phyloP scores from a whole-genome alignment of 2,888 invertebrate species.

The Scrobipalpa atriplicella region DNA sequence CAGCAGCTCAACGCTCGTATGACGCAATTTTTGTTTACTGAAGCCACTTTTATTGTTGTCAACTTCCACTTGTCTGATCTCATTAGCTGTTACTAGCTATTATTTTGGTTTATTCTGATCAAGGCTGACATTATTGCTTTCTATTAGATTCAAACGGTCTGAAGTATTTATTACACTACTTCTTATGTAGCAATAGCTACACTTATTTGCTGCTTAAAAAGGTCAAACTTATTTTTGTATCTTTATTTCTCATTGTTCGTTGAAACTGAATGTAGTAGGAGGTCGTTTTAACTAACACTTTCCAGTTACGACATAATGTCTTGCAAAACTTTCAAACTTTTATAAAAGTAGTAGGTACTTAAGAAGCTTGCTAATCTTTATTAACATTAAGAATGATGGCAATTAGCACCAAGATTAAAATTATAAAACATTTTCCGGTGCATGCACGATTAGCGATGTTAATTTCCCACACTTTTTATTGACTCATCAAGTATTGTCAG shows the following conservation, averaged over 20 bases:
- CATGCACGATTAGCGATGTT: conserved; percentile 25
- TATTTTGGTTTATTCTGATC: background rate
- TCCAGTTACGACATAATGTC: background rate
- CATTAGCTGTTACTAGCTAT: conserved; percentile 4
- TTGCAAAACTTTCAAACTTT: background rate
- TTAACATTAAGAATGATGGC: background rate
- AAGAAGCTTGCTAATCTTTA: background rate
- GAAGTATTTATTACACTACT: background rate
- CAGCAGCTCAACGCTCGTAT: conserved; percentile 32
- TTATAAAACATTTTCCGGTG: background rate
- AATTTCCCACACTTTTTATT: conserved; percentile 41
- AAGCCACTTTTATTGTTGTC: conserved; percentile 15
- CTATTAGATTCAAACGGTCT: background rate
- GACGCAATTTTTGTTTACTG: conserved; percentile 28
- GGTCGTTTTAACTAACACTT: background rate
- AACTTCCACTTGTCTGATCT: conserved; percentile 17
- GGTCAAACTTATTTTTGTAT: background rate
- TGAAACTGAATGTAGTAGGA: background rate
- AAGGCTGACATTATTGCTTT: conserved; percentile 11
- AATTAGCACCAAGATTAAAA: conserved; percentile 16
- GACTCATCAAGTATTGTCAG: conserved; percentile 26
- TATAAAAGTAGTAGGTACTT: background rate
- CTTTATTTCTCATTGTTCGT: background rate
- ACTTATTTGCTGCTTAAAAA: background rate
- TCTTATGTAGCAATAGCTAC: background rate